Evolutionary conservation across 2,113 vertebrate species (phyloP), one percentile per base, ranked within the genome.

Genomic region (Phaetusa simplex): DNA sequence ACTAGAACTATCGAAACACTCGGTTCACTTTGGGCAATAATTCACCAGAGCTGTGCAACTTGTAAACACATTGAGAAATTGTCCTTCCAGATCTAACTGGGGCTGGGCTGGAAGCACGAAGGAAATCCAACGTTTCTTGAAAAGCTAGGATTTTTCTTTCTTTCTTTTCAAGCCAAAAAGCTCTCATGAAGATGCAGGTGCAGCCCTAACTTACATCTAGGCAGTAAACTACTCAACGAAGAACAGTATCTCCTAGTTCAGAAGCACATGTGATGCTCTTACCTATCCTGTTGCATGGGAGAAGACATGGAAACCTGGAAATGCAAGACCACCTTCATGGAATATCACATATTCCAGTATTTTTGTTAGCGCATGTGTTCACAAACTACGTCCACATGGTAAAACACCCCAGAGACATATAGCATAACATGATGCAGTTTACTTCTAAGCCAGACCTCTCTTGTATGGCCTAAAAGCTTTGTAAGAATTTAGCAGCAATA

Each of bases 401-500:
- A 32, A 50, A 86, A 77, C 30, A 92, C 89, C 66, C 72, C 73
- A 82, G 95, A 96, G 96, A 86, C 71, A 74, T 10, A n/a, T 45
- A 92, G 84, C 79, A 82, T 90, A 96, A 91, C 84, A 14, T 65
- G 78, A 90, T 91, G 93, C 83, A 88, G 74, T 95, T 95, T 95
- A 69, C 84, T 72, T 83, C 84, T 71, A 95, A 95, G 92, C 87
- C 71, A 90, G 71, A 34, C 73, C 71, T 92, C 78, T 94, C 81
- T 38, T 84, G 94, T 82, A 83, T 67, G 90, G 85, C 82, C 95
- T 82, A 72, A 96, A 95, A 94, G 71, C 86, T 95, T 97, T 97
- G 94, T 95, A 81, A 82, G 77, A 95, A 45, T 94, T 91, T 59
- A 94, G 95, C 74, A 95, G 91, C 80, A 93, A 32, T 66, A 45